phyloP scores from a whole-genome alignment of 2,888 invertebrate species.

The Sesia bembeciformis region DNA sequence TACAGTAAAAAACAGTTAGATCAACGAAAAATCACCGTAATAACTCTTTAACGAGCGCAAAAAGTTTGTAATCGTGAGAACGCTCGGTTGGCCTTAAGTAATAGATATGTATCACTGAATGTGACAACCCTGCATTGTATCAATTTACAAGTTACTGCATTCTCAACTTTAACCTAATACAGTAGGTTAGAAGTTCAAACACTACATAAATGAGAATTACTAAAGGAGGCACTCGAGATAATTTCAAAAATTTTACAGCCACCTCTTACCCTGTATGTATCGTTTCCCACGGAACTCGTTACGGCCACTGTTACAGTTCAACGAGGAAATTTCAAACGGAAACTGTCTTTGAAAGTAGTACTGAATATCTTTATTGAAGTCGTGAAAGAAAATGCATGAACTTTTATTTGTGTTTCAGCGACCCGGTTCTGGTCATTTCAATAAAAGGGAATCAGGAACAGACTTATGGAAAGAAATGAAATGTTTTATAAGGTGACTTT shows the following conservation, averaged over 20 bases:
- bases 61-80: too few species aligned
- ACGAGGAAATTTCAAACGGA: background rate
- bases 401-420: too few species aligned
- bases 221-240: constrained; percentile 16
- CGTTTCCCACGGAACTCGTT: background rate
- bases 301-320: background rate
- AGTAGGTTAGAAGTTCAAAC: constrained; percentile 15
- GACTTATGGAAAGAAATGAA: too few species aligned
- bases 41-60: too few species aligned
- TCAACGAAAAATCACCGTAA: too few species aligned
- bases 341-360: background rate
- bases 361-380: background rate
- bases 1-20: too few species aligned
- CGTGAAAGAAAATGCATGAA: background rate
- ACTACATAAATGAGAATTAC: background rate
- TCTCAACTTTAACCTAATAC: background rate
- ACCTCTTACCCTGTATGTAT: constrained; percentile 9
- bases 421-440: too few species aligned
- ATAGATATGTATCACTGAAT: too few species aligned
- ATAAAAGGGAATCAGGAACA: too few species aligned
- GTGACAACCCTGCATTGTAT: background rate
- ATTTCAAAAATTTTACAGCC: constrained; percentile 27
- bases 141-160: background rate
- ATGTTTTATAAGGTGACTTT: too few species aligned
- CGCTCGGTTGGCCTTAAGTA: too few species aligned